Conservation (phyloP, 2,888 invertebrate genomes). For the Eupithecia abbreviata region DNA sequence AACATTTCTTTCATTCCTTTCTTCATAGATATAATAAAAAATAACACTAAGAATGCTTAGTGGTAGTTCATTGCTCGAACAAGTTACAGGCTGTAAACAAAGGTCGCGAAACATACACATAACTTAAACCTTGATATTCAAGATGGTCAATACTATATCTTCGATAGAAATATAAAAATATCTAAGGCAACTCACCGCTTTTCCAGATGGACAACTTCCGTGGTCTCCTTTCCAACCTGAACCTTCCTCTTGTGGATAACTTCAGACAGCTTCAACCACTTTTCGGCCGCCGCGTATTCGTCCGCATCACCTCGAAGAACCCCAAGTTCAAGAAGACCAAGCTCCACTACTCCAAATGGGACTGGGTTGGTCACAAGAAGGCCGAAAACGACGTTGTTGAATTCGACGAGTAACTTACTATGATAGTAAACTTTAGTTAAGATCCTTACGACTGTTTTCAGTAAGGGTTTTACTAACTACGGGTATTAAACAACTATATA, state of each 20-base stretch:
- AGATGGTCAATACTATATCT: background rate
- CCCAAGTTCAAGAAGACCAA: constrained; percentile 84
- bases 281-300: constrained; percentile 87
- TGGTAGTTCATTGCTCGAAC: background rate
- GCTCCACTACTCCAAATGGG: constrained; percentile 85
- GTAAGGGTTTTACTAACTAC: constrained; percentile 9
- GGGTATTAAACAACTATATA: constrained; percentile 15
- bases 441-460: background rate
- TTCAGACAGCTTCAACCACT: constrained; percentile 87
- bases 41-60: background rate
- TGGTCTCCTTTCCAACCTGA: constrained; percentile 85
- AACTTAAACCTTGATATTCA: background rate
- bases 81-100: background rate
- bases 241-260: constrained; percentile 87
- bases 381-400: constrained; percentile 77
- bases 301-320: constrained; percentile 84
- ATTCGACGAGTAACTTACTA: constrained; percentile 69
- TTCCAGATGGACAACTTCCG: constrained; percentile 86
- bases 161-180: background rate
- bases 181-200: background rate
- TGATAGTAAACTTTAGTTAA: background rate
- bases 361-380: constrained; percentile 84
- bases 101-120: background rate
- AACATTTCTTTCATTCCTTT: background rate
- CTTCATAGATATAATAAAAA: background rate